Evolutionary conservation across 2,888 invertebrate genomes (phyloP), one percentile per base, ranked within the genome.

Genomic region (Eristalis intricaria): DNA sequence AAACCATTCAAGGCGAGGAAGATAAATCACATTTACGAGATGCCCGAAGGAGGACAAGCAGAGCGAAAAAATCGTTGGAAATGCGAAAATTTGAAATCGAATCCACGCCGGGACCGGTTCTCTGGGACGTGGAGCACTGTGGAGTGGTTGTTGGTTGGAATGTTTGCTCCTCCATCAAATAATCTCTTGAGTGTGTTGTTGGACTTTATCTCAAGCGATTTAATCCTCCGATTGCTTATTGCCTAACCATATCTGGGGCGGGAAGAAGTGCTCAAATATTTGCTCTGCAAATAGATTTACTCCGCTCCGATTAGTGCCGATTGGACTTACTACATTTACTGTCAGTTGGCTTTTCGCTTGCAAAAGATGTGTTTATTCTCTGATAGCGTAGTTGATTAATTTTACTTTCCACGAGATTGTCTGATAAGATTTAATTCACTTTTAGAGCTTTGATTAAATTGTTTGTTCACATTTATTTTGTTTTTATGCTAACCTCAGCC

Each of bases 11-110:
- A 43, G 11, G 23, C 76, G 19, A 50, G 26, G 63, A 69, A 63
- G 63, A 77, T 77, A 69, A 63, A 77, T 63, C 69, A 63, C 38
- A 56, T 63, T 69, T 64, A 38, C 50, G 56, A 63, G 35, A 13
- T 50, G 26, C 2, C 8, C 32, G 32, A 13, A 32, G 29, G 38
- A 23, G 38, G 56, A 69, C 61, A 50, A 32, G 73, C 13, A 22
- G 29, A 63, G n/a, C 1, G 19, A 50, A 50, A 63, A 70, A 69
- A 69, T 69, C 68, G 43, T 69, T 76, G 23, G 32, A 69, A 32
- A 68, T 50, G 68, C 35, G 26, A 69, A 69, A 63, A 32, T 32
- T 77, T 50, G 32, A 63, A 69, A 56, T 32, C 26, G 4, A n/a
- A 68, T 76, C 60, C 68, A 40, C 32, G 64, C 13, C 29, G 11